These are phyloP conservation scores for Epinotia nisella DNA, from an alignment of 2,888 invertebrate genomes.

Conservation along the genomic window DNA sequence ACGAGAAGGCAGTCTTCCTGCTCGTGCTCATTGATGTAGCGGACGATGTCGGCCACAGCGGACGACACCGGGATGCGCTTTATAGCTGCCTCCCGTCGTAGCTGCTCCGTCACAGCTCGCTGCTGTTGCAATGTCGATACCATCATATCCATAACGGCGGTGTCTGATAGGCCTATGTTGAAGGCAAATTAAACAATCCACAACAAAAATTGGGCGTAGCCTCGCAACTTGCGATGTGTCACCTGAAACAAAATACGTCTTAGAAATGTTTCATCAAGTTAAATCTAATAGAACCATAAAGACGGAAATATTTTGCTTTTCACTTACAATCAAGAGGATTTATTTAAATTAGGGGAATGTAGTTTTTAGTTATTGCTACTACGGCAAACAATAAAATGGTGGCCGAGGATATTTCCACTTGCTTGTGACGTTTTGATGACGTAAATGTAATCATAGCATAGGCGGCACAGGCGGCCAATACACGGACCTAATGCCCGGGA, in stretches of 20 bases:
- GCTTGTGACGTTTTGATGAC: conserved; percentile 12
- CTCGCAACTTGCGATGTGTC: conserved; percentile 55
- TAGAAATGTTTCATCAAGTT: background rate
- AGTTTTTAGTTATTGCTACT: background rate
- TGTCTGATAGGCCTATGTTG: conserved; percentile 95
- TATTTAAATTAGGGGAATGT: conserved; percentile 6
- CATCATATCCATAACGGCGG: conserved; percentile 96
- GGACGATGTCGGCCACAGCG: conserved; percentile 96
- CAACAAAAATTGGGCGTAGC: conserved; percentile 78
- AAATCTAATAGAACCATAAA: background rate
- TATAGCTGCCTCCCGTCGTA: conserved; percentile 95
- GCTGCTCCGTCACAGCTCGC: conserved; percentile 95
- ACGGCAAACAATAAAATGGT: conserved; percentile 36
- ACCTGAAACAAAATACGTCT: conserved; percentile 32
- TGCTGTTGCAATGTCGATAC: conserved; percentile 97
- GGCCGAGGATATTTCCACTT: conserved; percentile 30
- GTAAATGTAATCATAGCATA: background rate
- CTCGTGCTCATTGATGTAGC: conserved; percentile 95
- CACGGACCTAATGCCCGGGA: too few relatives aligned
- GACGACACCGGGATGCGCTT: conserved; percentile 94
- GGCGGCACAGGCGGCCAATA: too few relatives aligned
- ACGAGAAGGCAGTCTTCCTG: conserved; percentile 96
- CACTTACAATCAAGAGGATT: conserved; percentile 20
- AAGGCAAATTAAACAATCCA: conserved; percentile 70
- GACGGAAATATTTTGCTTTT: background rate